These are phyloP conservation scores for Philaethria dido DNA, from an alignment of 2,888 invertebrate genomes.

Conservation along the genomic window DNA sequence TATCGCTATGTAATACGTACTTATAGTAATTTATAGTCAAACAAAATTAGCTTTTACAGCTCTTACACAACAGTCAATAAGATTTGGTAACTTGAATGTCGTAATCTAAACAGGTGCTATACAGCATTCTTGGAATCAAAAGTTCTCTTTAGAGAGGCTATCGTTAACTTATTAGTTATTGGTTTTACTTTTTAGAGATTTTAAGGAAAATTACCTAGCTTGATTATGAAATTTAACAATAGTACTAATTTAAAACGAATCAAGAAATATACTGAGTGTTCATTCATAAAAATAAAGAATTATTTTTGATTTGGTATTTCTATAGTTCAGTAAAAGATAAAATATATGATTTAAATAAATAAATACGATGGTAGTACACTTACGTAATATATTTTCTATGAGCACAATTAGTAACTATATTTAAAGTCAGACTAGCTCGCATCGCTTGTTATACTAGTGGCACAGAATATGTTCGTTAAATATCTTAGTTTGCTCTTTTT, in stretches of 20 bases:
- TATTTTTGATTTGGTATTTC: background rate
- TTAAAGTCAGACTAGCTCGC: background rate
- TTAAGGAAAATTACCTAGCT: no score
- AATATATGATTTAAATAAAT: background rate
- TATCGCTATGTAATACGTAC: slow-evolving; percentile 9
- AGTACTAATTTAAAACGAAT: background rate
- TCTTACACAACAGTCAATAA: slow-evolving; percentile 5
- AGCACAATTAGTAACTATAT: background rate
- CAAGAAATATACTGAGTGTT: background rate
- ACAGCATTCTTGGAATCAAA: slow-evolving; percentile 2
- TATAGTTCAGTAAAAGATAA: background rate
- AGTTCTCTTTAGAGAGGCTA: background rate
- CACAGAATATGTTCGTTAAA: background rate
- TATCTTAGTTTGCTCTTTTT: slow-evolving; percentile 36
- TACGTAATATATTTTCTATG: background rate
- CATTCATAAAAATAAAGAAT: background rate
- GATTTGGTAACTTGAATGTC: slow-evolving; percentile 13
- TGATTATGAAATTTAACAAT: background rate
- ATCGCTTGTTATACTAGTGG: background rate
- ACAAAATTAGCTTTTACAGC: slow-evolving; percentile 8
- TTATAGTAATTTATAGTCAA: slow-evolving; percentile 6
- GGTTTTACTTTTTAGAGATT: background rate
- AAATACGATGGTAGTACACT: background rate
- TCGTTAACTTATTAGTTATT: background rate
- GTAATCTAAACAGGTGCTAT: slow-evolving; percentile 16